These are phyloP conservation scores for Mesoclemmys tuberculata DNA, from an alignment of 2,113 vertebrate genomes.

Conservation along the genomic window DNA sequence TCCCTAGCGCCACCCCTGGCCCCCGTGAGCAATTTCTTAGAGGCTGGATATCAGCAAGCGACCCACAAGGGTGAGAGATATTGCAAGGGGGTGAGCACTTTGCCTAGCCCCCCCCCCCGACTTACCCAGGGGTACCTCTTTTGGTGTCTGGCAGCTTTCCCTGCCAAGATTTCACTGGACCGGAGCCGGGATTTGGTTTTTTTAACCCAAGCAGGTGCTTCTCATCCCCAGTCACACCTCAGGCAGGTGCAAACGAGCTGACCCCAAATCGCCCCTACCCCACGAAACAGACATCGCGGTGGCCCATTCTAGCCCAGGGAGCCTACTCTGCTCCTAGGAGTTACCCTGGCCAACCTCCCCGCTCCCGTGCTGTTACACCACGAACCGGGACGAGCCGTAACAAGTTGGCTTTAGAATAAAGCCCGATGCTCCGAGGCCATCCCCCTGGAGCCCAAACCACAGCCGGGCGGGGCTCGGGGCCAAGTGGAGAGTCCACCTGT, in stretches of 20 bases:
- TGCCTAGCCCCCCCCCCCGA: neutral
- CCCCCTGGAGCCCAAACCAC: neutral
- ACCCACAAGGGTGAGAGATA: neutral
- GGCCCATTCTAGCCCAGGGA: neutral
- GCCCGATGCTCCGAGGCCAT: neutral
- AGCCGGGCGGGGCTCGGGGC: neutral
- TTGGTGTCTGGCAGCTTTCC: neutral
- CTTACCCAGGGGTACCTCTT: neutral
- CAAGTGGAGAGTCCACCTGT: neutral
- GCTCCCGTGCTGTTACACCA: too few species aligned
- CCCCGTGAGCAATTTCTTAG: neutral
- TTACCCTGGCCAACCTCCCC: too few species aligned
- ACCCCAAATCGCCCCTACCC: neutral
- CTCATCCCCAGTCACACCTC: neutral
- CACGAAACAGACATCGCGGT: neutral
- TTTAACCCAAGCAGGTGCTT: neutral
- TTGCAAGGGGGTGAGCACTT: neutral
- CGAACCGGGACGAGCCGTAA: neutral
- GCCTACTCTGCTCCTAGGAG: too few species aligned
- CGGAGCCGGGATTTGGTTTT: neutral
- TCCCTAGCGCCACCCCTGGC: neutral
- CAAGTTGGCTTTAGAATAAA: neutral
- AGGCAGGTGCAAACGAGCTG: neutral
- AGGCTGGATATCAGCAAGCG: neutral
- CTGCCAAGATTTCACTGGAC: neutral